These are phyloP conservation scores for Numenius arquata DNA, from an alignment of 2,113 vertebrate species.

Conservation along the genomic window DNA sequence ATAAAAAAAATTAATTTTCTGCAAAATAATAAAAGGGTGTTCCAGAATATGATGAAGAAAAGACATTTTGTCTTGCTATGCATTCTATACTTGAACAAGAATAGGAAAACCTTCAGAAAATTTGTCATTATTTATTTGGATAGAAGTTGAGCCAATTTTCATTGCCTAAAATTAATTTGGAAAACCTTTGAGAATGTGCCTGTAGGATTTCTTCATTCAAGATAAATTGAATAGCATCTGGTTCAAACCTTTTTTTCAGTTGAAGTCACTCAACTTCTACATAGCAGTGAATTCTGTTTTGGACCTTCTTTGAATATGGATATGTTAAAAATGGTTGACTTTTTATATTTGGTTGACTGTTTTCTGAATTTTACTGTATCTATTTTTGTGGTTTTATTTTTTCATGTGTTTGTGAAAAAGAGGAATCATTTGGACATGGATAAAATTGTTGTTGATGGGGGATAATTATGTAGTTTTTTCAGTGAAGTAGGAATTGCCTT, in stretches of 20 bases:
- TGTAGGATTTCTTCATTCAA: background rate
- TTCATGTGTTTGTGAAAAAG: background rate
- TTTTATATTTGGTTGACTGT: background rate
- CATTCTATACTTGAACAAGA: background rate
- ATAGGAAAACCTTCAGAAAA: background rate
- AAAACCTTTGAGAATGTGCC: background rate
- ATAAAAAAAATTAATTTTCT: background rate
- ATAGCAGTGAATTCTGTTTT: background rate
- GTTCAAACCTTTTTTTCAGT: background rate
- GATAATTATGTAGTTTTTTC: background rate
- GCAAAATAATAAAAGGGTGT: background rate
- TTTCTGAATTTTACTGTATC: background rate
- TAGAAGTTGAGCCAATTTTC: background rate
- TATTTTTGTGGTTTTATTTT: background rate
- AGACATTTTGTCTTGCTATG: background rate
- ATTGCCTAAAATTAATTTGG: background rate
- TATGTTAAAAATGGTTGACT: background rate
- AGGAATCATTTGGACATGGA: background rate
- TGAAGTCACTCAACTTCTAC: background rate
- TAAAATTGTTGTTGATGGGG: background rate
- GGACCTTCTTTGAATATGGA: background rate
- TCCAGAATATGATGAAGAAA: background rate
- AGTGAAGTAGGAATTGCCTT: background rate
- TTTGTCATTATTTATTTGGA: background rate
- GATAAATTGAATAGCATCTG: background rate